These are phyloP conservation scores for Empis livida DNA, from an alignment of 2,888 invertebrate genomes.

Conservation along the genomic window DNA sequence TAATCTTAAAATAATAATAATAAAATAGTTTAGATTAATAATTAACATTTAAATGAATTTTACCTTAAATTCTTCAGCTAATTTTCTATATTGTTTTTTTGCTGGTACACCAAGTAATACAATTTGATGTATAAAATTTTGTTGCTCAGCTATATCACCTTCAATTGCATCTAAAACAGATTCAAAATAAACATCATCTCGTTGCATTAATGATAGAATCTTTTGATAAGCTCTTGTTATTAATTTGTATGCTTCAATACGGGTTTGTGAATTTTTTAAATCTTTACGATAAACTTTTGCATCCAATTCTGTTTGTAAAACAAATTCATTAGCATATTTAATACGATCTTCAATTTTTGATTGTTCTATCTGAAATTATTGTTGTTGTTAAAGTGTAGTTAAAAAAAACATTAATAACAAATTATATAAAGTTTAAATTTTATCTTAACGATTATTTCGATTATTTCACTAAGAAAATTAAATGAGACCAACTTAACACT, in stretches of 20 bases:
- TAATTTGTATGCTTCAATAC: constrained; percentile 27
- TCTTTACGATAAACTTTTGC: constrained; percentile 23
- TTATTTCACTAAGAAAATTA: no score
- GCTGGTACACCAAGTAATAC: constrained; percentile 30
- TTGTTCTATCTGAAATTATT: constrained; percentile 21
- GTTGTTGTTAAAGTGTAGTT: no score
- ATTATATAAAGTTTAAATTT: no score
- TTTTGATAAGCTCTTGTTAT: constrained; percentile 30
- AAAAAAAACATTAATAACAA: no score
- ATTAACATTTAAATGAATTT: no score
- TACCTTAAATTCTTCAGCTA: not conserved
- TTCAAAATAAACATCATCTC: constrained; percentile 31
- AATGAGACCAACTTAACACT: no score
- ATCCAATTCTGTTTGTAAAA: constrained; percentile 25
- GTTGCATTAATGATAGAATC: constrained; percentile 23
- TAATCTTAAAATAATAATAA: no score
- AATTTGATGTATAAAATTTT: constrained; percentile 28
- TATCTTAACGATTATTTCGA: no score
- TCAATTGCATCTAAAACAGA: constrained; percentile 29
- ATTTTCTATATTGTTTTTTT: constrained; percentile 10
- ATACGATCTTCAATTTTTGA: constrained; percentile 26
- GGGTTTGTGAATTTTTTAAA: constrained; percentile 30
- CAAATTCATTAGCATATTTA: constrained; percentile 27
- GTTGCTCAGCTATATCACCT: constrained; percentile 29
- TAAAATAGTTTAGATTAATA: no score